Evolutionary conservation across 2,797 vertebrate genomes (phyloP), one percentile per base, ranked within the genome.

Genomic region (Austrolebias charrua): DNA sequence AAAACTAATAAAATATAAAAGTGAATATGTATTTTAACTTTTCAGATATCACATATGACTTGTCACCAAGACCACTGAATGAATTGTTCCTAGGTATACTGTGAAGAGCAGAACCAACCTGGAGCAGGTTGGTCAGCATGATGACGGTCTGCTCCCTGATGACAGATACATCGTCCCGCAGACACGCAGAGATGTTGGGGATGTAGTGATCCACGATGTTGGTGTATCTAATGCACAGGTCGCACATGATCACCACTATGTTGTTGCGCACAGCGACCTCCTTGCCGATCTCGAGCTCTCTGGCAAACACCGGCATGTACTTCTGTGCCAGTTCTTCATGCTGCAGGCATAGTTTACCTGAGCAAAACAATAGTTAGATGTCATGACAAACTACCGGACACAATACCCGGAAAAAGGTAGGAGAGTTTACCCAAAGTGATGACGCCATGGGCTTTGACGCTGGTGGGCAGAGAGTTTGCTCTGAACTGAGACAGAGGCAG

Each of bases 281-380:
- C 0, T 66, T 72, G 0, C 95, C 93, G 4, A 94, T 85, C 88
- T 98, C 94, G 24, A 99, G 90, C 79, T 98, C 97, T 5, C 94
- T 90, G 12, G 94, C 96, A 9, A 99, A 92, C 13, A 95, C 94
- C 0, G 96, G 92, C 24, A 99, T 82, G 83, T 95, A 94, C 29
- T 91, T 91, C 81, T 94, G 93, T 5, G 94, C 95, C 5, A 98
- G 91, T 0, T 96, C 93, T 75, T 98, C 94, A 0, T 96, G 93
- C 87, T 98, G 98, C 20, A 99, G 90, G 66, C 95, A 98, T 60
- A 99, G 69, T 76, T 98, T 98, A 7, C 96, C 97, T 99, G 71
- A 49, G 2, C 24, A 50, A 5, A 62, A 1, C 52, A 14, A 61
- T 0, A 5, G 35, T 38, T 38, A 38, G 3, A 11, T 11, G 35